Evolutionary conservation across 2,888 invertebrate genomes (phyloP).

Genomic region (Ctenicera cuprea): DNA sequence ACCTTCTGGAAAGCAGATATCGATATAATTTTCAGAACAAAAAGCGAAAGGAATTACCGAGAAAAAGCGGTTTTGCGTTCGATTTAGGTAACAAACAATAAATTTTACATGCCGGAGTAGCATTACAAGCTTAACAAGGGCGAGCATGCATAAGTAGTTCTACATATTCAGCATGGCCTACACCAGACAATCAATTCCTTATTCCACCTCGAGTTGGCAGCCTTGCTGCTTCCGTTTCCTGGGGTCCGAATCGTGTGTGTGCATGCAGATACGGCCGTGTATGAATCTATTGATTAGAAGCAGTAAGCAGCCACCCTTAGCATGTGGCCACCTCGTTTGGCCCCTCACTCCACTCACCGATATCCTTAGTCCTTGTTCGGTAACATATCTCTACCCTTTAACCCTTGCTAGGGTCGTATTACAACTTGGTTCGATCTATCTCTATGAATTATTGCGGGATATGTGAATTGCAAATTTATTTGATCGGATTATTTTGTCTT

Average conservation of each 20-base stretch:
- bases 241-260: constrained; percentile 66
- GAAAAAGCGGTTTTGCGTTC: constrained; percentile 17
- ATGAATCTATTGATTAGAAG: constrained; percentile 70
- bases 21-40: too few species aligned
- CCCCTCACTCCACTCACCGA: constrained; percentile 54
- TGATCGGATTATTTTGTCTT: constrained; percentile 43
- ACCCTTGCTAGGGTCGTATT: constrained; percentile 62
- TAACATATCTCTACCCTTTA: constrained; percentile 61
- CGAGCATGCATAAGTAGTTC: constrained; percentile 58
- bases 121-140: constrained; percentile 47
- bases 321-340: constrained; percentile 62
- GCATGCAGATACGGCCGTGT: constrained; percentile 69
- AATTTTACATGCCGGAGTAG: constrained; percentile 34
- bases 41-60: too few species aligned
- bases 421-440: constrained; percentile 60
- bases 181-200: constrained; percentile 70
- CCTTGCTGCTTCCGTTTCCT: constrained; percentile 65
- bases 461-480: constrained; percentile 50
- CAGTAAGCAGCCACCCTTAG: constrained; percentile 63
- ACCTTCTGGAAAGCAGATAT: too few species aligned
- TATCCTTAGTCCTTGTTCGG: constrained; percentile 59
- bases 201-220: constrained; percentile 64
- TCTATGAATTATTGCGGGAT: constrained; percentile 51
- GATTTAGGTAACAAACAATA: constrained; percentile 40
- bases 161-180: constrained; percentile 69